Conservation (phyloP, 2,113 vertebrate species). For the Urocynchramus pylzowi region DNA sequence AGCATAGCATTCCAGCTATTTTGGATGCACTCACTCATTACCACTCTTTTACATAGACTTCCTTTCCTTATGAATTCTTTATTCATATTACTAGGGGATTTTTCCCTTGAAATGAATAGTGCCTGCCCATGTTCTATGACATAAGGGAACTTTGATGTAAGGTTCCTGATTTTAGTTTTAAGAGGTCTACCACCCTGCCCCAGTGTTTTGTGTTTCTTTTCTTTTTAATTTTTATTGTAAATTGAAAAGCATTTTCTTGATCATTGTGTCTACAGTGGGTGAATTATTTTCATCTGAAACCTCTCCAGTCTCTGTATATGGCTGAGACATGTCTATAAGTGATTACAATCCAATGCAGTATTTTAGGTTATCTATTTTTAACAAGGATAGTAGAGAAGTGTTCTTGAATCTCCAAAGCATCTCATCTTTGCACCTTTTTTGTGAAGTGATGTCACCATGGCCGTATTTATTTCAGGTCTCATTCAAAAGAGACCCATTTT, state of each 20-base stretch:
- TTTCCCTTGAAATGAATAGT: neutral
- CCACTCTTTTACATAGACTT: neutral
- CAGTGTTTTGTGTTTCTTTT: neutral
- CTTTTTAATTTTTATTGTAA: neutral
- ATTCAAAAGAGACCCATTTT: neutral
- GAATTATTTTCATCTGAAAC: neutral
- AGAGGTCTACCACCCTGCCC: fast-evolving
- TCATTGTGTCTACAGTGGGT: neutral
- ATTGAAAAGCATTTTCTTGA: neutral
- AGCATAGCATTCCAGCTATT: neutral
- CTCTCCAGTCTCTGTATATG: neutral
- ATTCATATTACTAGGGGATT: neutral
- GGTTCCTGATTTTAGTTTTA: neutral
- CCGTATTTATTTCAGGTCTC: neutral
- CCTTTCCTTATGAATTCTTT: neutral
- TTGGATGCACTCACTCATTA: neutral
- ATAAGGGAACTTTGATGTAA: neutral
- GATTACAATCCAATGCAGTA: neutral
- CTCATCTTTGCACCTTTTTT: neutral
- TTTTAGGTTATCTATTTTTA: neutral
- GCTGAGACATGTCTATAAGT: neutral
- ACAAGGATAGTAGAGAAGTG: neutral
- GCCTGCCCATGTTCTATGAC: neutral
- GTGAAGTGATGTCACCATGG: neutral
- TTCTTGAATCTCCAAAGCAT: neutral